Evolutionary conservation across 37 sponge, comb jelly and placozoan genomes (phyloP).

Genomic region (Spongilla lacustris): DNA sequence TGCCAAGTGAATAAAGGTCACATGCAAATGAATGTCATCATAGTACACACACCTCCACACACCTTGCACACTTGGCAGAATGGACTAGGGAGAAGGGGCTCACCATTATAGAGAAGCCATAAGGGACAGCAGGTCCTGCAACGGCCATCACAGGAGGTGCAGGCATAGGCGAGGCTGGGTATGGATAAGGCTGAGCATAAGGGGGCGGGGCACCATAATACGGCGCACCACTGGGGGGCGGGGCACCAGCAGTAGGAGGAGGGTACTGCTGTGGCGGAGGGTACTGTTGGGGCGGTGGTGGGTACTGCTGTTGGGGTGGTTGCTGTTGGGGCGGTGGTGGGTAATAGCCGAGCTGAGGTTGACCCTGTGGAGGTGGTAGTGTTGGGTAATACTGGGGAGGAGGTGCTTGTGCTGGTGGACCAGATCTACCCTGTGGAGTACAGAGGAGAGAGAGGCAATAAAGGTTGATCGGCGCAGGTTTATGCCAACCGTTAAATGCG

Average conservation of each 20-base stretch:
- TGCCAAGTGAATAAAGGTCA: background rate
- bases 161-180: background rate
- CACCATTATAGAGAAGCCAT: background rate
- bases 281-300: slow-evolving; percentile 3
- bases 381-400: slow-evolving; percentile 3
- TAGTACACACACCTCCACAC: background rate
- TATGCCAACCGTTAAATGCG: too few species aligned
- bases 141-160: background rate
- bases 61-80: too few species aligned
- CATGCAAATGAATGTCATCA: background rate
- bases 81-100: background rate
- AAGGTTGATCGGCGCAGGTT: background rate
- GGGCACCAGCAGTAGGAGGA: slow-evolving; percentile 5
- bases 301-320: background rate
- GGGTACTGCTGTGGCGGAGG: background rate
- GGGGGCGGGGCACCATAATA: too few species aligned
- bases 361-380: slow-evolving; percentile 4
- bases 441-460: background rate
- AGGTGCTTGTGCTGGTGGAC: background rate
- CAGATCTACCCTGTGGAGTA: background rate
- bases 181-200: too few species aligned
- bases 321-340: slow-evolving; percentile 7
- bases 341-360: slow-evolving; percentile 18
- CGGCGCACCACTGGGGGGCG: slow-evolving; percentile 2
- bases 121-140: background rate